Percentiles rank a stretch among this genome's conserved stretches.
These are phyloP conservation scores for Cyrtodaria siliqua DNA, from an alignment of 2,888 invertebrate species.

Conservation along the genomic window DNA sequence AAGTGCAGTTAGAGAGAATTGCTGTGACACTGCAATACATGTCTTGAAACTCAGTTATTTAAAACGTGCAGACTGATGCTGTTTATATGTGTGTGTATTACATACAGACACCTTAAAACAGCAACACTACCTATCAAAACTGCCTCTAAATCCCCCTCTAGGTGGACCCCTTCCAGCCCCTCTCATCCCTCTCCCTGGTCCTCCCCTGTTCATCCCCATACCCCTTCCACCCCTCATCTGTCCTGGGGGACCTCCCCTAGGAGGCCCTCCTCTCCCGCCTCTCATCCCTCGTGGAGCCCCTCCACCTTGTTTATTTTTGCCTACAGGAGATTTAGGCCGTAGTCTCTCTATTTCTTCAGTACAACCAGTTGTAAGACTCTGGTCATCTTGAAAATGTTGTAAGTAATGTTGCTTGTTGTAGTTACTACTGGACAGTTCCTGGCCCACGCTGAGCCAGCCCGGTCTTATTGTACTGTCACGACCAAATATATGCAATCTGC, in stretches of 20 bases:
- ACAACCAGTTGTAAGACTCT: slow-evolving; percentile 91
- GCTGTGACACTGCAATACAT: too few relatives aligned
- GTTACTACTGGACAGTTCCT: slow-evolving; percentile 97
- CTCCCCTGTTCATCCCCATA: slow-evolving; percentile 59
- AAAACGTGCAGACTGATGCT: too few relatives aligned
- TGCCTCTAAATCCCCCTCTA: slow-evolving; percentile 31
- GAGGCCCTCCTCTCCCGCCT: slow-evolving; percentile 67
- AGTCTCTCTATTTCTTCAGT: slow-evolving; percentile 97
- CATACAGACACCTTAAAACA: not conserved
- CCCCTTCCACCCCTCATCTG: slow-evolving; percentile 62
- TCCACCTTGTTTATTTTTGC: slow-evolving; percentile 89
- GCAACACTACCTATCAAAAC: slow-evolving; percentile 4
- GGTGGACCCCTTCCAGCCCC: slow-evolving; percentile 58
- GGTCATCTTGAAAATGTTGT: slow-evolving; percentile 91
- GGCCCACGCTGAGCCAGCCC: slow-evolving; percentile 95
- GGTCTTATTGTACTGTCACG: slow-evolving; percentile 98
- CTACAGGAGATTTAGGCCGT: slow-evolving; percentile 98
- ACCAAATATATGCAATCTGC: slow-evolving; percentile 97
- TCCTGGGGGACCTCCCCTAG: slow-evolving; percentile 62
- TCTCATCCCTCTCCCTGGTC: slow-evolving; percentile 62
- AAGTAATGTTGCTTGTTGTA: slow-evolving; percentile 96
- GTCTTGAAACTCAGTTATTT: too few relatives aligned
- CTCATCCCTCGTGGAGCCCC: slow-evolving; percentile 54
- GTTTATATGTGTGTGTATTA: too few relatives aligned
- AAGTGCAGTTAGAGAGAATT: too few relatives aligned